These are phyloP conservation scores for Romanogobio albipinnatus DNA, from an alignment of 2,113 vertebrate species.

Conservation along the genomic window DNA sequence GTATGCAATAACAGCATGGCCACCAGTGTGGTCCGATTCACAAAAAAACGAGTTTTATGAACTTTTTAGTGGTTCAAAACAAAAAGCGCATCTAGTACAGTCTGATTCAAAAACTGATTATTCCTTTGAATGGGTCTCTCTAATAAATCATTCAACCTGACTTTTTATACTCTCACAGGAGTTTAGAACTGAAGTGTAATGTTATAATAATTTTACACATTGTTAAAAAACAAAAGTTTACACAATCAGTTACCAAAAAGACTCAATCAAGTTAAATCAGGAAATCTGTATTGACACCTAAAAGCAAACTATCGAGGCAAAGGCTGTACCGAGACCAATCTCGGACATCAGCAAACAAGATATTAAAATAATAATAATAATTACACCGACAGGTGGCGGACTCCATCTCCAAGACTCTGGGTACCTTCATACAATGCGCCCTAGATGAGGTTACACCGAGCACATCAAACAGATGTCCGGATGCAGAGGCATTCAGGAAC, in stretches of 20 bases:
- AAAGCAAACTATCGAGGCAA: neutral
- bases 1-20: neutral
- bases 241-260: too few relatives aligned
- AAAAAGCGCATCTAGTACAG: neutral
- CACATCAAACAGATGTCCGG: constrained; percentile 66
- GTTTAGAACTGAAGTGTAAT: neutral
- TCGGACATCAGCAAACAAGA: neutral
- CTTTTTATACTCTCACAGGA: neutral
- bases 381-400: constrained; percentile 51
- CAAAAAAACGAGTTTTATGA: neutral
- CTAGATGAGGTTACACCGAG: constrained; percentile 70
- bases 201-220: neutral
- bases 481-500: constrained; percentile 53
- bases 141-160: neutral
- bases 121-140: neutral
- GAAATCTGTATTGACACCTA: neutral
- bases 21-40: neutral
- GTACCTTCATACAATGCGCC: constrained; percentile 58
- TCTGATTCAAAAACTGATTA: neutral
- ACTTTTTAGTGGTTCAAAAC: neutral
- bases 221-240: neutral
- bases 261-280: neutral
- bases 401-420: constrained; percentile 20
- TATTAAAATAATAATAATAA: constrained; percentile 7
- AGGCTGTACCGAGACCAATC: neutral